Evolutionary conservation across 2,113 vertebrate genomes (phyloP).

Genomic region (Calyptomena viridis): DNA sequence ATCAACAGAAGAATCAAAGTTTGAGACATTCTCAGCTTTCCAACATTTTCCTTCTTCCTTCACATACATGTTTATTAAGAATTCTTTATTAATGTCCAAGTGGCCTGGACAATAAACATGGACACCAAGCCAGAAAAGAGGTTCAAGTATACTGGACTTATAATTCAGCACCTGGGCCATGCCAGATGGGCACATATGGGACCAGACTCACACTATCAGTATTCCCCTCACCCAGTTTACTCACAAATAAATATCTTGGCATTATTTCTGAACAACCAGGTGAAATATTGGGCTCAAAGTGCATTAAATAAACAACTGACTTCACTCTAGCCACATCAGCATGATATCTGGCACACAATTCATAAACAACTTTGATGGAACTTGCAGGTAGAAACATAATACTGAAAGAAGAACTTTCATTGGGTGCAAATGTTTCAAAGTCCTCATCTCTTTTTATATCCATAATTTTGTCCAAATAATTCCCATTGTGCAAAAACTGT

Average conservation of each 20-base stretch:
- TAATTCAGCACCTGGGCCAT: not conserved
- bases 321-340: not conserved
- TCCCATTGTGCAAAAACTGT: not conserved
- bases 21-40: not conserved
- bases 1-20: not conserved
- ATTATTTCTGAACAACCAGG: not conserved
- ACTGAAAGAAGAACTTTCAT: not conserved
- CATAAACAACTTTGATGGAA: not conserved
- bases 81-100: not conserved
- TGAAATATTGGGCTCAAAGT: not conserved
- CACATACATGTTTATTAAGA: not conserved
- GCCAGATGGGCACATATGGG: fast-evolving
- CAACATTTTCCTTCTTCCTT: not conserved
- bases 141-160: not conserved
- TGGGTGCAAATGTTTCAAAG: not conserved
- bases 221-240: not conserved
- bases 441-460: not conserved
- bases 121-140: not conserved
- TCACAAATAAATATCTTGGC: not conserved
- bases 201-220: not conserved
- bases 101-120: not conserved
- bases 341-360: fast-evolving
- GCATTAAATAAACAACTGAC: not conserved
- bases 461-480: not conserved
- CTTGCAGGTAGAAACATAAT: not conserved